Conservation (phyloP, 2,797 vertebrate genomes). For the Cryptoblepharus egeriae region DNA sequence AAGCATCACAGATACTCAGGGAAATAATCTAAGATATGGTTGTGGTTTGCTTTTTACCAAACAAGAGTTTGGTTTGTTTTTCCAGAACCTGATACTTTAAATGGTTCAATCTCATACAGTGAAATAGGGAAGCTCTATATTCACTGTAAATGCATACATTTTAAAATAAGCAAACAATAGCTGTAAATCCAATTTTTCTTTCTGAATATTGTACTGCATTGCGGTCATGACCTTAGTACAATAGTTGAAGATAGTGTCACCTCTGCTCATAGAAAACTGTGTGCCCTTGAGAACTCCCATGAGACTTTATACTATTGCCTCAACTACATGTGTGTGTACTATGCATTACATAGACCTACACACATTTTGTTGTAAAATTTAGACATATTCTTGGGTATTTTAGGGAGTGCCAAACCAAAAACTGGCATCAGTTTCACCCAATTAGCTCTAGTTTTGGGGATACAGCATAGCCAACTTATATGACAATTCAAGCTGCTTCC, state of each 20-base stretch:
- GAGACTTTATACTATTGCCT: neutral
- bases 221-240: too few species aligned
- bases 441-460: too few species aligned
- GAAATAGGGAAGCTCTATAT: slow-evolving; percentile 20
- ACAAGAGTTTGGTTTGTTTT: slow-evolving; percentile 25
- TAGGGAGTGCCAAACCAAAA: too few species aligned
- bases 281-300: too few species aligned
- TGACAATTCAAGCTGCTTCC: too few species aligned
- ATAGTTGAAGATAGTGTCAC: neutral
- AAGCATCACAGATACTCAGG: slow-evolving; percentile 30
- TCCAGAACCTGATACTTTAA: neutral
- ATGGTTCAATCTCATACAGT: slow-evolving; percentile 28
- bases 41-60: slow-evolving; percentile 29
- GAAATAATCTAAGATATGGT: slow-evolving; percentile 37
- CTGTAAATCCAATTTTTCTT: neutral
- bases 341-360: too few species aligned
- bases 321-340: neutral
- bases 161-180: neutral
- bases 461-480: too few species aligned
- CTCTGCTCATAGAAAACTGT: neutral
- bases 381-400: too few species aligned
- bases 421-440: too few species aligned
- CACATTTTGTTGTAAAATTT: too few species aligned
- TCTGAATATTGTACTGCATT: neutral
- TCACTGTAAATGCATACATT: slow-evolving; percentile 3